phyloP scores from a whole-genome alignment of 2,888 invertebrate species.

The Lasioglossum leucozonium region DNA sequence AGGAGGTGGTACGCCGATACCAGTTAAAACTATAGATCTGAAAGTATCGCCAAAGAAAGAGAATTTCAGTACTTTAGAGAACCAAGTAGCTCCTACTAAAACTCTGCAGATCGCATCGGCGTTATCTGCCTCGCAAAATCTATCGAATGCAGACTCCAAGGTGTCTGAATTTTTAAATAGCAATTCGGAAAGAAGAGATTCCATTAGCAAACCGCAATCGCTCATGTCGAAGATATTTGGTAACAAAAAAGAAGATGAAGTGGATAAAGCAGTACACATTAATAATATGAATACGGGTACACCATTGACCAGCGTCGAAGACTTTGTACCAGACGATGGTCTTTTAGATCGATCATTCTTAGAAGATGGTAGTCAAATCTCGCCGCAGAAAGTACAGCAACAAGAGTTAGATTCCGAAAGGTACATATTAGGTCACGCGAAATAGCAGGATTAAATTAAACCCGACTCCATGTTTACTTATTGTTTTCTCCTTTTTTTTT shows the following conservation, averaged over 20 bases:
- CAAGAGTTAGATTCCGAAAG: constrained; percentile 86
- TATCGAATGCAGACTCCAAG: constrained; percentile 68
- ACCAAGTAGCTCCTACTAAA: constrained; percentile 51
- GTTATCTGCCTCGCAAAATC: constrained; percentile 57
- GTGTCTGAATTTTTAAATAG: constrained; percentile 62
- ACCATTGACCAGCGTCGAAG: constrained; percentile 87
- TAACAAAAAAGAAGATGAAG: constrained; percentile 80
- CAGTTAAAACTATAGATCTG: constrained; percentile 78
- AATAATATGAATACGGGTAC: constrained; percentile 58
- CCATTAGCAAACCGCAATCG: constrained; percentile 70
- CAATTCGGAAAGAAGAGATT: constrained; percentile 72
- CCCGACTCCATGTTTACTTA: neutral
- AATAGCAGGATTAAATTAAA: neutral
- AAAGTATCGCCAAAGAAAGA: constrained; percentile 76
- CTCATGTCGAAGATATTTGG: constrained; percentile 82
- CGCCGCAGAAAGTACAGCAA: constrained; percentile 82
- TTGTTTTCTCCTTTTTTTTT: neutral
- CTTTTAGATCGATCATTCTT: constrained; percentile 91
- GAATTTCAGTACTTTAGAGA: constrained; percentile 60
- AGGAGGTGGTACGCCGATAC: constrained; percentile 83
- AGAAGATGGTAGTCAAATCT: constrained; percentile 87
- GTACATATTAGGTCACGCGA: constrained; percentile 76
- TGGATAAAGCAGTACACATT: constrained; percentile 73
- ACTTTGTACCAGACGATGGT: constrained; percentile 91
- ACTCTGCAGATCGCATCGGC: constrained; percentile 33